Conservation (phyloP, 2,797 vertebrate genomes). For the Schizopygopsis malacanthus region DNA sequence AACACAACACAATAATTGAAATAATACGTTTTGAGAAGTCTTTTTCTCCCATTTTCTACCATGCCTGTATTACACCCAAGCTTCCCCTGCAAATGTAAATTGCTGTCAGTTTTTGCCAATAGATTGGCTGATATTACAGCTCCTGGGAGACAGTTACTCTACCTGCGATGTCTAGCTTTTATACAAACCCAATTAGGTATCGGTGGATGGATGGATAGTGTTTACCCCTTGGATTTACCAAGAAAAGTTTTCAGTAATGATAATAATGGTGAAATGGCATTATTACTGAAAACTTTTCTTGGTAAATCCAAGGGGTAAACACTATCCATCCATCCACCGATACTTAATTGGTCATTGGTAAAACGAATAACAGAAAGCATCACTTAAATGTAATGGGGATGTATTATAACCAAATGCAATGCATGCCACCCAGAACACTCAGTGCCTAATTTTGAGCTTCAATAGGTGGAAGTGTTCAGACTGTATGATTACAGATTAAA, state of each 20-base stretch:
- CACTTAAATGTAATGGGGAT: background rate
- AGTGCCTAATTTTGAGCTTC: slow-evolving; percentile 13
- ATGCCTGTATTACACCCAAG: background rate
- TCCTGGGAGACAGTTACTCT: background rate
- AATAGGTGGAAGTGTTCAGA: background rate
- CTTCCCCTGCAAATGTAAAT: background rate
- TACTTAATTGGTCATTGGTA: slow-evolving; percentile 12
- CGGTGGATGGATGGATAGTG: background rate
- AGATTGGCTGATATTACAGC: background rate
- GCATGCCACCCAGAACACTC: background rate
- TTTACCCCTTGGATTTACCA: background rate
- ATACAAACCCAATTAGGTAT: slow-evolving; percentile 28
- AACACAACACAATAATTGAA: slow-evolving; percentile 1
- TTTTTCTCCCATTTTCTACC: background rate
- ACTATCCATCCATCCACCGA: background rate
- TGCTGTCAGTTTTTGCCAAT: slow-evolving; percentile 21
- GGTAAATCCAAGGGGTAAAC: background rate
- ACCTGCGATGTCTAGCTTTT: background rate
- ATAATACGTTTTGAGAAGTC: slow-evolving; percentile 12
- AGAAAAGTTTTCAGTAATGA: slow-evolving; percentile 24
- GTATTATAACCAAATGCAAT: slow-evolving; percentile 3
- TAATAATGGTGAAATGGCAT: background rate
- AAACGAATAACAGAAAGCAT: slow-evolving; percentile 3
- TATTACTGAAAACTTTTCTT: background rate
- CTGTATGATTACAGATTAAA: slow-evolving; percentile 19